These are phyloP conservation scores for Lycaon pictus DNA, from an alignment of 2,113 vertebrate genomes.

Conservation along the genomic window DNA sequence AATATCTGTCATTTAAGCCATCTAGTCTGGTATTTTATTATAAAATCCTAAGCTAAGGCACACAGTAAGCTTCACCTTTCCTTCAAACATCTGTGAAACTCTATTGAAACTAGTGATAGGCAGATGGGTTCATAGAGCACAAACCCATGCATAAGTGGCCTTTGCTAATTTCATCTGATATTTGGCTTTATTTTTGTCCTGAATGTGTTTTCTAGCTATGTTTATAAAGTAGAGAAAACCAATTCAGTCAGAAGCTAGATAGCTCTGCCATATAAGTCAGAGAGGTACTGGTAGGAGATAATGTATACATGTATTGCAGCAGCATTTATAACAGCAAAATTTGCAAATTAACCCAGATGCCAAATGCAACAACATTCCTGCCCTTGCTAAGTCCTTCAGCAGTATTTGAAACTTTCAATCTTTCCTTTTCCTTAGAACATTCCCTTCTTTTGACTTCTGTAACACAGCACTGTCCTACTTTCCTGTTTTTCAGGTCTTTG, in stretches of 20 bases:
- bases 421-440: neutral
- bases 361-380: neutral
- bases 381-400: neutral
- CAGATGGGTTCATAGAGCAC: fast-evolving
- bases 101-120: neutral
- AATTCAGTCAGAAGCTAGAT: neutral
- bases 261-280: neutral
- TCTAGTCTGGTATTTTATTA: neutral
- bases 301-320: neutral
- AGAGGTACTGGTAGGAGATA: neutral
- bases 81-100: neutral
- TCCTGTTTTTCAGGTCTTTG: neutral
- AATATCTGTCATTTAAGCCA: neutral
- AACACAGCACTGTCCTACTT: neutral
- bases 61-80: neutral
- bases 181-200: neutral
- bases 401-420: neutral
- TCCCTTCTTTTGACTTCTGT: neutral
- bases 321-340: neutral
- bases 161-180: neutral
- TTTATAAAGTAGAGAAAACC: neutral
- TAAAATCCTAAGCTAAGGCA: neutral
- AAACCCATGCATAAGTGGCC: neutral
- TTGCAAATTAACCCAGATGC: neutral
- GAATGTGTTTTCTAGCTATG: neutral